Evolutionary conservation across 2,888 invertebrate genomes (phyloP), one percentile per base, ranked within the genome.

Genomic region (Ariolimax columbianus): DNA sequence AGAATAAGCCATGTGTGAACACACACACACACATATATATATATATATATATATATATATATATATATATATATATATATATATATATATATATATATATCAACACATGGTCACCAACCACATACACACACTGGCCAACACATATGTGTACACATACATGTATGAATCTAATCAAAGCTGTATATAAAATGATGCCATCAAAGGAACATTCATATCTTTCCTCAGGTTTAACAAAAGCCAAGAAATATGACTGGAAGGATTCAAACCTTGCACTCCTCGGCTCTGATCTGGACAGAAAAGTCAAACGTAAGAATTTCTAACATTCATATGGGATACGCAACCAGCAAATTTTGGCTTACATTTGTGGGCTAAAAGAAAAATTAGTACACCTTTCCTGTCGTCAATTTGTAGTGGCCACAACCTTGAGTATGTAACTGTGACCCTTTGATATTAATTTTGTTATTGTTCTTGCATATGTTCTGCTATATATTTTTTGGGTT

Each of bases 241-340:
- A 92, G 82, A 87, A 92, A 72, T 92, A 92, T 82, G 91, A 92
- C 88, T 92, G 92, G 92, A 92, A 92, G 83, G 92, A 92, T 81
- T 91, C 91, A 40, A 92, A 92, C 86, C 82, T 92, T 81, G 92
- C 91, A 11, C 81, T 92, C 80, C 92, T 92, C 88, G 92, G 92
- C 3, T 91, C 91, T 3, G 92, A 92, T 72, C 83, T 89, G 14
- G 92, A 92, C 72, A 89, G 87, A 85, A 87, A 90, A n/a, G 91
- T 92, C 26, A 92, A 92, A 90, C 92, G 92, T 92, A 89, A 89
- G 91, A 33, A 23, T 77, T 77, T 68, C 4, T 66, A 66, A 66
- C 33, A n/a, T 17, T 66, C 30, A 6, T 66, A n/a, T 30, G n/a
- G n/a, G n/a, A n/a, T n/a, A n/a, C n/a, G n/a, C n/a, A n/a, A n/a